Percentiles rank a stretch among this genome's conserved stretches.
Evolutionary conservation across 2,113 vertebrate genomes (phyloP).

Genomic region (Scatophagus argus): DNA sequence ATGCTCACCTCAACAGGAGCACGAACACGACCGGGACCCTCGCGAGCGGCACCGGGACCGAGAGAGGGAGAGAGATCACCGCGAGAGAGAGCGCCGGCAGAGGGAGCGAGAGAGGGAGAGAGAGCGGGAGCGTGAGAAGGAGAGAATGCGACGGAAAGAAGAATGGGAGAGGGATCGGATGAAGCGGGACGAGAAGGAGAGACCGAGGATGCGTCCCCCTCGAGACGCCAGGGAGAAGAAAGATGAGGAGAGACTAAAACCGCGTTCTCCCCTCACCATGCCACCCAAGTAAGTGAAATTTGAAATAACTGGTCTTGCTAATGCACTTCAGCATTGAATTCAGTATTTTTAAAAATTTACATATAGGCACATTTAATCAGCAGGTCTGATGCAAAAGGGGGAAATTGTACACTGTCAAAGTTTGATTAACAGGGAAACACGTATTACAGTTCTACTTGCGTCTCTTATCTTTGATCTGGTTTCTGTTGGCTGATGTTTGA

Average conservation of each 20-base stretch:
- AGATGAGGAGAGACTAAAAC: conserved; percentile 92
- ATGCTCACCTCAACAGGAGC: conserved; percentile 82
- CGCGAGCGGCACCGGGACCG: conserved; percentile 84
- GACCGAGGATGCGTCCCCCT: conserved; percentile 89
- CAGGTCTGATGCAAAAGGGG: too few relatives aligned
- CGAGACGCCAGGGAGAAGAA: conserved; percentile 91
- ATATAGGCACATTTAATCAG: too few relatives aligned
- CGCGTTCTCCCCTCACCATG: conserved; percentile 86
- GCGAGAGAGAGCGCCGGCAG: conserved; percentile 86
- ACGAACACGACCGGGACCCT: conserved; percentile 83
- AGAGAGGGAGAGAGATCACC: conserved; percentile 90
- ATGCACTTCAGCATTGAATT: background rate
- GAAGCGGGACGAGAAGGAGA: conserved; percentile 93
- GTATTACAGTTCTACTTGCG: too few relatives aligned
- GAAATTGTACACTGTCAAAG: too few relatives aligned
- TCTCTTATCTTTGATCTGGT: too few relatives aligned
- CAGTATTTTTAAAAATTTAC: too few relatives aligned
- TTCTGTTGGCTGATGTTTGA: too few relatives aligned
- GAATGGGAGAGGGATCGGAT: conserved; percentile 92
- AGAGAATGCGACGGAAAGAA: conserved; percentile 90
- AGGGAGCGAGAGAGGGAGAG: conserved; percentile 90
- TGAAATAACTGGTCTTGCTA: background rate
- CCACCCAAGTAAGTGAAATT: conserved; percentile 86
- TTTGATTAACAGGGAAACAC: too few relatives aligned
- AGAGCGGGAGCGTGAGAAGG: conserved; percentile 91